phyloP scores from a whole-genome alignment of 2,797 vertebrate genomes.

The Epinephelus malabaricus region DNA sequence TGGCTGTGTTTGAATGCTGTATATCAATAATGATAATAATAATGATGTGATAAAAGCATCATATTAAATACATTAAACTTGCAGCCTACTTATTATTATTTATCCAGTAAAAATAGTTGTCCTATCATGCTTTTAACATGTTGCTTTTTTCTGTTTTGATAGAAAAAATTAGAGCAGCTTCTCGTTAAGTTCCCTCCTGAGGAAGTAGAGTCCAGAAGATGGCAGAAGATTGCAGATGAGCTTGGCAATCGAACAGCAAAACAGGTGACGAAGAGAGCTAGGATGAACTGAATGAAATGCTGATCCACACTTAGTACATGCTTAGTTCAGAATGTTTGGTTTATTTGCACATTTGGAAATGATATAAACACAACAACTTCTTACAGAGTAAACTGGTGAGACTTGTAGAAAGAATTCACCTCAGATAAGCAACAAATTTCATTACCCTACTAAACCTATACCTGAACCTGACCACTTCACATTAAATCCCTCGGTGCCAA shows the following conservation, averaged over 20 bases:
- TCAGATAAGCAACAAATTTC: not conserved
- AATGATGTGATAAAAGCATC: not conserved
- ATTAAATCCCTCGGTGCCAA: too few relatives aligned
- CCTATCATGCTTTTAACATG: not conserved
- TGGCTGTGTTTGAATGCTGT: not conserved
- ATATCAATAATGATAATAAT: too few relatives aligned
- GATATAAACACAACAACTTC: too few relatives aligned
- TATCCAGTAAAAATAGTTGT: not conserved
- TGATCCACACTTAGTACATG: not conserved
- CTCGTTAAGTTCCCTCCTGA: conserved; percentile 97
- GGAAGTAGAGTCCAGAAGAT: conserved; percentile 96
- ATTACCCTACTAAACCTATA: not conserved
- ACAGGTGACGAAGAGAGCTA: conserved; percentile 86
- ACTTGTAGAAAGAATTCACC: not conserved
- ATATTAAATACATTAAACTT: not conserved
- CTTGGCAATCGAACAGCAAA: conserved; percentile 98
- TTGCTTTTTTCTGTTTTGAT: not conserved
- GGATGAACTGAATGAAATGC: not conserved
- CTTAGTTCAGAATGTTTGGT: not conserved
- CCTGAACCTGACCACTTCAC: too few relatives aligned
- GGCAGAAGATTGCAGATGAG: conserved; percentile 99
- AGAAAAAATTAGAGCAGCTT: conserved; percentile 98
- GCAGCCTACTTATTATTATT: not conserved
- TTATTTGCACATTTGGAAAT: not conserved
- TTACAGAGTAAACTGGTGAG: not conserved